phyloP scores from a whole-genome alignment of 2,888 invertebrate species.

The Elgonia sp. region DNA sequence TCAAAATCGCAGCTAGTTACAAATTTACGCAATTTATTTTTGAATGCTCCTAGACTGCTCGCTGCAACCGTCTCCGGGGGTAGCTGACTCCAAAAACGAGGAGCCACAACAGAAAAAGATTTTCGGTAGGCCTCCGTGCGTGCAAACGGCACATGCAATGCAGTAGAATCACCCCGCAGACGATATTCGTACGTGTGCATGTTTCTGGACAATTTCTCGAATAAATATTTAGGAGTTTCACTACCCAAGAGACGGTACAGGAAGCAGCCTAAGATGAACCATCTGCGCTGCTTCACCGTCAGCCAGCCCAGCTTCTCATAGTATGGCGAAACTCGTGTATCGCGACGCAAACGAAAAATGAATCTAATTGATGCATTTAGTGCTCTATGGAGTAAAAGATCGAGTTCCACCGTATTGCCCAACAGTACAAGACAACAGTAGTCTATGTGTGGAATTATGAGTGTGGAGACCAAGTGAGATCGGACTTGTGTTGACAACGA shows the following conservation, averaged over 20 bases:
- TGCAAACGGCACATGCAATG: background rate
- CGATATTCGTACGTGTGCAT: too few relatives aligned
- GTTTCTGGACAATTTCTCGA: background rate
- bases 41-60: background rate
- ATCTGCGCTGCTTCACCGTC: background rate
- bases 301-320: background rate
- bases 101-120: background rate
- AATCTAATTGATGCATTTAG: conserved; percentile 21
- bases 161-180: background rate
- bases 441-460: background rate
- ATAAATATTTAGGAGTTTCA: background rate
- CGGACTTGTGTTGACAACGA: background rate
- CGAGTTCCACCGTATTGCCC: background rate
- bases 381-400: background rate
- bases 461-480: background rate
- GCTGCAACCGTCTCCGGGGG: background rate
- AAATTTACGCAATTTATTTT: background rate
- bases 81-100: background rate
- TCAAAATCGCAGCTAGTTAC: too few relatives aligned
- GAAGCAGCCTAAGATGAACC: conserved; percentile 6
- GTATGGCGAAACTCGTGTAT: conserved; percentile 2
- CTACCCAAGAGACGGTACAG: background rate
- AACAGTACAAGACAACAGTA: conserved; percentile 28
- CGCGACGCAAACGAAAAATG: conserved; percentile 5
- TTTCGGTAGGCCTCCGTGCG: background rate